Base-by-base conservation (phyloP, 1,140 invertebrate species). In the Ceratitis capitata region DNA sequence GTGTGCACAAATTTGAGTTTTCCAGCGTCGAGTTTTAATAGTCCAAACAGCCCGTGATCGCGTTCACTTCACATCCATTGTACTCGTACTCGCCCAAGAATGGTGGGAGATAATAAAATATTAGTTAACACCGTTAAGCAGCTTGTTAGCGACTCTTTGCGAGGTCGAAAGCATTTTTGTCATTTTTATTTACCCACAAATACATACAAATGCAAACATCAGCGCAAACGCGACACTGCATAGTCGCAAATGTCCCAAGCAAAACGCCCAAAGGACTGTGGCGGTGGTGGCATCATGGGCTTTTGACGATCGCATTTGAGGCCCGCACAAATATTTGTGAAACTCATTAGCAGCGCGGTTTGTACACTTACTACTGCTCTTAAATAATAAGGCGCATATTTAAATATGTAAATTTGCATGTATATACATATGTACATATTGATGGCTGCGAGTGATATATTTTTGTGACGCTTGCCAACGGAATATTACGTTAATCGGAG, bases 161-260 rank as follows among this genome's bases (percentile, higher is more conserved):
- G 82, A 83, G 23, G 49, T 83, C 53, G 82, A 83, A 83, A 83
- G 26, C 45, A 83, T 83, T 83, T 83, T 53, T 83, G 45, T 49
- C 49, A 49, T 49, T 83, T 83, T 32, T 35, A 51, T 83, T 83
- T 53, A 53, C 82, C 23, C 47, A 49, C 26, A 83, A 53, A 83
- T 53, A 51, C 49, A 83, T 53, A 51, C 49, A 53, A 51, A 9
- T 6, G 29, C 69, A 78, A 58, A 16, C 58, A n/a, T n/a, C n/a
- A n/a, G n/a, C n/a, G n/a, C n/a, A 9, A 64, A 64, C 9, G 69
- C 69, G 51, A 56, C 51, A 56, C n/a, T 56, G 51, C 4, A 14
- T n/a, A n/a, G n/a, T n/a, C n/a, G n/a, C n/a, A n/a, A n/a, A n/a
- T n/a, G n/a, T n/a, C n/a, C n/a, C 51, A 56, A 56, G 47, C 47